Conservation (phyloP, 2,797 vertebrate species). For the Sebastes glaucus region DNA sequence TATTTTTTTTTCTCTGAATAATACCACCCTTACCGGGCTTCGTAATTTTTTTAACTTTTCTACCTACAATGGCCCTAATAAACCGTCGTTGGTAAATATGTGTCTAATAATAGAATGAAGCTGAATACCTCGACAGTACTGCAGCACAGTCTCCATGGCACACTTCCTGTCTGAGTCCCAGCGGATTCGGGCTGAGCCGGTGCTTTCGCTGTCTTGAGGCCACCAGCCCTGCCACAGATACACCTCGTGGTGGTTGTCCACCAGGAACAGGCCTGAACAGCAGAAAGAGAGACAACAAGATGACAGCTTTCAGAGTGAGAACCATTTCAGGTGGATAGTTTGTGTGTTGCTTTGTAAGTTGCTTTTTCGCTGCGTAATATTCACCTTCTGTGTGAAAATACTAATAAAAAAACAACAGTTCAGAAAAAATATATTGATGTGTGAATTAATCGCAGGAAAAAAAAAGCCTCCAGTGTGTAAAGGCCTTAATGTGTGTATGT, state of each 20-base stretch:
- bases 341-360: fast-evolving
- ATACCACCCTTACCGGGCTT: not conserved
- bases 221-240: conserved; percentile 99
- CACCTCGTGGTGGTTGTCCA: conserved; percentile 96
- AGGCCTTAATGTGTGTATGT: no score
- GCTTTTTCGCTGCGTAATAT: no score
- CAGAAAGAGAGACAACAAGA: not conserved
- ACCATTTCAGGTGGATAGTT: not conserved
- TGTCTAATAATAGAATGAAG: not conserved
- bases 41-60: not conserved
- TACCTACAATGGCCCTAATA: not conserved
- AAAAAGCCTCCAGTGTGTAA: no score
- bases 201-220: conserved; percentile 90
- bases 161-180: conserved; percentile 94
- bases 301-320: not conserved
- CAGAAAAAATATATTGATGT: no score
- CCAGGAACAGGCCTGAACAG: conserved; percentile 89
- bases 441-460: no score
- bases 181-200: conserved; percentile 92
- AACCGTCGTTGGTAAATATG: fast-evolving
- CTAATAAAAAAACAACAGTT: no score
- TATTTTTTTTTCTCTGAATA: no score
- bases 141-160: conserved; percentile 94
- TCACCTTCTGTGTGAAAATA: no score
- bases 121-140: conserved; percentile 90